Base-by-base conservation (phyloP, 1,140 invertebrate genomes). In the Latrodectus geometricus region DNA sequence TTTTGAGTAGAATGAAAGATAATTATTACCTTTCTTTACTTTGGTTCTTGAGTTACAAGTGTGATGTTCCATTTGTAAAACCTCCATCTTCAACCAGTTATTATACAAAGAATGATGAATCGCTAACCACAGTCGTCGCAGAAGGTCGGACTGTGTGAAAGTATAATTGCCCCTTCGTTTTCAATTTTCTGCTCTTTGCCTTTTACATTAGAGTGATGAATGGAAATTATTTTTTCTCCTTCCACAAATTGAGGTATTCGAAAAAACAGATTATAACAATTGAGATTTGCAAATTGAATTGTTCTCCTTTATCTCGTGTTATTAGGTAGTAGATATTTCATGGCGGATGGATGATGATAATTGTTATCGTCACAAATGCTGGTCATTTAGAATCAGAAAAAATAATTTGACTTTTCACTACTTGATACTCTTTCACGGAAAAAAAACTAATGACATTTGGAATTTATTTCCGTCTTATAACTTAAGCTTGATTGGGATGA, bases 191-290 rank as follows among this genome's bases (percentile, higher is more conserved):
- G 48, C n/a, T 17, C 35, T 49, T 20, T 78, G 76, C 12, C 61
- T 78, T 52, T 9, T 8, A 23, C 76, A 78, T 78, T 78, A 68
- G 56, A 78, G 11, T 78, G 76, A 78, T 78, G 66, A 78, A 78
- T 78, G 14, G 76, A 50, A 68, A n/a, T 78, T 35, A 68, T 66
- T 78, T 78, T 78, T 8, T 54, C 17, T 48, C 61, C 20, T 9
- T 15, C n/a, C 23, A 17, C 11, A 61, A 50, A 3, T 9, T 21
- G 15, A 15, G 11, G 8, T 48, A 4, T 48, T 35, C 35, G 15
- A 20, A 9, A 9, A 4, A 76, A 78, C n/a, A n/a, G 17, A 78
- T 78, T 48, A 68, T 21, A 15, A 21, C 35, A 15, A 21, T 78
- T 68, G 65, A 9, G 12, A 12, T 5, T 11, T 66, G 48, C 56